phyloP scores from a whole-genome alignment of 2,888 invertebrate species.

The Platycheirus rosarum region DNA sequence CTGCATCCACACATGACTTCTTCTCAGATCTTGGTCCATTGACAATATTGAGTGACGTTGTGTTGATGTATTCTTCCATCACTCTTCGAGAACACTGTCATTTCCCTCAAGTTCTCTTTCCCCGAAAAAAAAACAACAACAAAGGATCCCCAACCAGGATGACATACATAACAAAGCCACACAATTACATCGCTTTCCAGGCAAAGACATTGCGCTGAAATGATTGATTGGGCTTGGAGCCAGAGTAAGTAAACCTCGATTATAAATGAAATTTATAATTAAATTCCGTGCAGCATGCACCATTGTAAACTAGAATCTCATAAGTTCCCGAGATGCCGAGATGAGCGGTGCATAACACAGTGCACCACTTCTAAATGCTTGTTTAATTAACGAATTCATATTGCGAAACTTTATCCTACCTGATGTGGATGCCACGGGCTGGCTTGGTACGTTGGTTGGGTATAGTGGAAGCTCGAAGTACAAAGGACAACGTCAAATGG shows the following conservation, averaged over 20 bases:
- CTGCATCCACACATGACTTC: constrained; percentile 23
- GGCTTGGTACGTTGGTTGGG: neutral
- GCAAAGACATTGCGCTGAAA: constrained; percentile 23
- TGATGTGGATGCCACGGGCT: too few relatives aligned
- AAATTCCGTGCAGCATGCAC: constrained; percentile 26
- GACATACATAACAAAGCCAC: constrained; percentile 50
- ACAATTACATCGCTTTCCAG: constrained; percentile 9
- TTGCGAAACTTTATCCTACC: constrained; percentile 60
- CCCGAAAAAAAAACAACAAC: neutral
- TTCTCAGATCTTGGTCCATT: constrained; percentile 22
- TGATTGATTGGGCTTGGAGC: constrained; percentile 57
- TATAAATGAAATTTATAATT: constrained; percentile 52
- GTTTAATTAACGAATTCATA: constrained; percentile 68
- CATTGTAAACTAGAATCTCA: constrained; percentile 21
- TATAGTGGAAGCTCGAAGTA: neutral
- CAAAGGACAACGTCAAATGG: constrained; percentile 55
- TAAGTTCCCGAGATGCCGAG: neutral
- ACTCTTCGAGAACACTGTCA: constrained; percentile 34
- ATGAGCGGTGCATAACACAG: neutral
- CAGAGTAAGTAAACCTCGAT: constrained; percentile 26
- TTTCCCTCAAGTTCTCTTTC: constrained; percentile 2
- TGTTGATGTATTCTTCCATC: constrained; percentile 53
- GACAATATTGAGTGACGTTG: constrained; percentile 52
- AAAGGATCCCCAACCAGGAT: constrained; percentile 5
- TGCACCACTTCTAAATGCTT: constrained; percentile 37